Conservation (phyloP, 1,140 invertebrate genomes). For the Arion vulgaris region DNA sequence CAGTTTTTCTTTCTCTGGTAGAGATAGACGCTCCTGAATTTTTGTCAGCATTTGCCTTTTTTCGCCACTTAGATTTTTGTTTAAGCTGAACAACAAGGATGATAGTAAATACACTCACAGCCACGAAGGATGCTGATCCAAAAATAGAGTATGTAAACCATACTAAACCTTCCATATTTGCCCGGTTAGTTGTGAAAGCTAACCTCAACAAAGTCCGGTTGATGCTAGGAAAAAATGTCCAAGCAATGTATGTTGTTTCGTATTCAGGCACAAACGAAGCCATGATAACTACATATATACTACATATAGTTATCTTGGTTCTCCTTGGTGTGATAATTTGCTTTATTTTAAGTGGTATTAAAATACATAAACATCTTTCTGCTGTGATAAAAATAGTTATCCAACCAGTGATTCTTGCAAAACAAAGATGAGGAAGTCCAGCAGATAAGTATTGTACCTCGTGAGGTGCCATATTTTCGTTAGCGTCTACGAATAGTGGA, state of each 20-base stretch:
- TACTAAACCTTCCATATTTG: neutral
- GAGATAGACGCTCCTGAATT: neutral
- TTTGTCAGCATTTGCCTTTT: neutral
- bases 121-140: neutral
- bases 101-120: neutral
- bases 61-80: conserved; percentile 16
- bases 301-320: neutral
- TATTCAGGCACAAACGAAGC: neutral
- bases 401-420: conserved; percentile 5
- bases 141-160: neutral
- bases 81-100: neutral
- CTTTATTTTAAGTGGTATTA: too few species aligned
- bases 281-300: too few species aligned
- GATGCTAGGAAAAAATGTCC: neutral
- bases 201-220: neutral
- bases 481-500: neutral
- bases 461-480: neutral
- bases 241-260: neutral
- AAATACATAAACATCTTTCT: too few species aligned
- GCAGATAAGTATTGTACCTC: neutral
- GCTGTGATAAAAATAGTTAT: too few species aligned
- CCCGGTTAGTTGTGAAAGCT: neutral
- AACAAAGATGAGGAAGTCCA: conserved; percentile 8
- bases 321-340: too few species aligned
- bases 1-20: neutral